Evolutionary conservation across 1,140 invertebrate species (phyloP).

Genomic region (Drosophila auraria): DNA sequence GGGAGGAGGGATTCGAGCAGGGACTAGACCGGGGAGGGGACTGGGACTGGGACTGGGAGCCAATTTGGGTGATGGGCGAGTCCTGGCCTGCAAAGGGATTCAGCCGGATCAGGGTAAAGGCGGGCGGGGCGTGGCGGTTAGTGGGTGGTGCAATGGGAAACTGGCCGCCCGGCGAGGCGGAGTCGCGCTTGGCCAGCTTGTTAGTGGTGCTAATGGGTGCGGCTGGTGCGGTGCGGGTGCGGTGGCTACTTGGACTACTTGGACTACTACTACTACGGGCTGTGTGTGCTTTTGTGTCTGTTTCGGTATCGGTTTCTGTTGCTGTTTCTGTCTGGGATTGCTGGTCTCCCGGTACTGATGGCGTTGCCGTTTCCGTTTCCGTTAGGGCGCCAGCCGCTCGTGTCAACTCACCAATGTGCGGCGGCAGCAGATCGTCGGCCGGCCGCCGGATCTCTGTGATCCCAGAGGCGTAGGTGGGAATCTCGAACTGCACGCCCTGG

Average conservation of each 20-base stretch:
- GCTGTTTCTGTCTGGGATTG: conserved; percentile 6
- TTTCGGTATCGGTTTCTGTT: conserved; percentile 16
- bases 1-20: conserved; percentile 1
- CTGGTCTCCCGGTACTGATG: conserved; percentile 16
- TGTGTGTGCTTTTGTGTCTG: conserved; percentile 36
- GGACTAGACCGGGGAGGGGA: conserved; percentile 23
- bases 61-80: conserved; percentile 22
- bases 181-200: conserved; percentile 41
- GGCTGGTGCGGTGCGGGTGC: conserved; percentile 46
- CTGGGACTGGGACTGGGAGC: conserved; percentile 4
- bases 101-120: conserved; percentile 60
- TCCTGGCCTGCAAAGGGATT: conserved; percentile 45
- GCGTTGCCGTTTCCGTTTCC: conserved; percentile 17
- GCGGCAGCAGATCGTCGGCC: conserved; percentile 78
- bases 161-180: conserved; percentile 16
- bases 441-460: conserved; percentile 82
- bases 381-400: conserved; percentile 25
- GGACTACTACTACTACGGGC: conserved; percentile 28
- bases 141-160: conserved; percentile 58
- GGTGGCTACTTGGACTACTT: conserved; percentile 20
- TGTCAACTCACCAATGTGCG: conserved; percentile 84
- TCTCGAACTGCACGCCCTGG: conserved; percentile 83
- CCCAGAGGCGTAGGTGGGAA: conserved; percentile 82
- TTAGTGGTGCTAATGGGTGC: conserved; percentile 42
- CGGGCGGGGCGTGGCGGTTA: conserved; percentile 51